Base-by-base conservation (phyloP, 2,113 vertebrate species). In the Hippopotamus amphibius region DNA sequence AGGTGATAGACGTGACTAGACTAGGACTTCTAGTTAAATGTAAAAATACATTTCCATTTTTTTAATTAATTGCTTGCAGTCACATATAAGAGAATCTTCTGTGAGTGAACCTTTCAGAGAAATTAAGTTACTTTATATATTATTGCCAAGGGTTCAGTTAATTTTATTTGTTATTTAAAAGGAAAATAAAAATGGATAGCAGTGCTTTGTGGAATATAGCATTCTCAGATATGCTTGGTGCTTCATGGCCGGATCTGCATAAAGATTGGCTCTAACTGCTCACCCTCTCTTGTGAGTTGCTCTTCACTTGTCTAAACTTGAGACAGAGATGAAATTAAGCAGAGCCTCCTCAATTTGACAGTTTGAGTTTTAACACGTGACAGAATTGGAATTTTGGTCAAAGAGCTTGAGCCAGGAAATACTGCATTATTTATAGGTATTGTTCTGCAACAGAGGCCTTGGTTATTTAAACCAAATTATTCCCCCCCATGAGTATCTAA, bases 321-420 rank as follows among this genome's bases (percentile, higher is more conserved):
- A 95, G 87, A 76, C 57, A 90, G 79, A 93, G 89, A 77, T 97
- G 91, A 98, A 97, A 88, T 83, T 93, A 97, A 98, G 95, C 89
- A 98, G 95, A 97, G 97, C 96, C 88, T 55, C 28, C 86, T 97
- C 81, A 50, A 93, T 93, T 96, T 97, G 95, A 96, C 89, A 97
- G 43, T 93, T 92, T 90, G 88, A 92, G 93, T 96, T 96, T 97
- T 93, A 97, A 97, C 84, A 96, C 22, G 48, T 97, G 97, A 97
- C 87, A 89, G 91, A 97, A 89, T 50, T 98, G 95, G 90, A 96
- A 88, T 97, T 98, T 98, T 94, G 48, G 83, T 94, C 92, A 93
- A 93, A 91, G 57, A 92, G 55, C 55, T 81, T 50, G 71, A 94
- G 93, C 61, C 97, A 72, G 87, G 92, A 97, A 97, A 88, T 21